Percentiles rank a stretch among this genome's conserved stretches.
Conservation (phyloP, 2,888 invertebrate genomes). For the Creontiades dilutus region DNA sequence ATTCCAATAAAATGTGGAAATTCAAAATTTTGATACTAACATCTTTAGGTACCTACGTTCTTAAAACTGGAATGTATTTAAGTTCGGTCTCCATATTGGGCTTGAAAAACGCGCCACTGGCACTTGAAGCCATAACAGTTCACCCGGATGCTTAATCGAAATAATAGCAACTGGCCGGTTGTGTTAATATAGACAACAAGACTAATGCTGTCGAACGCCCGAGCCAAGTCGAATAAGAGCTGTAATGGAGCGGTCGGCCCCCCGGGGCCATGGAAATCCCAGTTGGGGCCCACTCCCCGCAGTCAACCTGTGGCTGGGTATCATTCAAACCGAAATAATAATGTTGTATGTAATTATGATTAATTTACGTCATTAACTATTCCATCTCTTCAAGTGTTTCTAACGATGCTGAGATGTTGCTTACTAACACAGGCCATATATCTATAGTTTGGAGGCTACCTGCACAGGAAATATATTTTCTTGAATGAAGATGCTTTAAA, state of each 20-base stretch:
- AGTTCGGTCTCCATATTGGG: too few relatives aligned
- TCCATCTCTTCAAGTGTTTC: slow-evolving; percentile 44
- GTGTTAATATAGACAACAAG: slow-evolving; percentile 49
- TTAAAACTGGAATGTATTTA: too few relatives aligned
- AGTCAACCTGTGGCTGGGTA: background rate
- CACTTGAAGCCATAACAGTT: background rate
- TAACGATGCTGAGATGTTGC: background rate
- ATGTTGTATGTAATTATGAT: slow-evolving; percentile 64
- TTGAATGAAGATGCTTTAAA: too few relatives aligned
- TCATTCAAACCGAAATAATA: slow-evolving; percentile 48
- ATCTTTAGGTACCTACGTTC: too few relatives aligned
- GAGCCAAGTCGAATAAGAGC: slow-evolving; percentile 45
- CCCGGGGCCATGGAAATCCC: slow-evolving; percentile 20
- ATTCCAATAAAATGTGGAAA: too few relatives aligned
- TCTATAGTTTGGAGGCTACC: too few relatives aligned
- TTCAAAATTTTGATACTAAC: too few relatives aligned
- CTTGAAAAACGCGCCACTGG: background rate
- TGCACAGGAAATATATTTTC: too few relatives aligned
- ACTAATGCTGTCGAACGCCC: slow-evolving; percentile 12
- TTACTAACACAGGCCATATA: background rate
- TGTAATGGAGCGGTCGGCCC: slow-evolving; percentile 26
- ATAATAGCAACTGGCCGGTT: background rate
- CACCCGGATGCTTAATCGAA: background rate
- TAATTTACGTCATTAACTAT: slow-evolving; percentile 63
- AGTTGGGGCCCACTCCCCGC: slow-evolving; percentile 5